These are phyloP conservation scores for Perognathus longimembris DNA, from an alignment of 2,113 vertebrate genomes.

Conservation along the genomic window DNA sequence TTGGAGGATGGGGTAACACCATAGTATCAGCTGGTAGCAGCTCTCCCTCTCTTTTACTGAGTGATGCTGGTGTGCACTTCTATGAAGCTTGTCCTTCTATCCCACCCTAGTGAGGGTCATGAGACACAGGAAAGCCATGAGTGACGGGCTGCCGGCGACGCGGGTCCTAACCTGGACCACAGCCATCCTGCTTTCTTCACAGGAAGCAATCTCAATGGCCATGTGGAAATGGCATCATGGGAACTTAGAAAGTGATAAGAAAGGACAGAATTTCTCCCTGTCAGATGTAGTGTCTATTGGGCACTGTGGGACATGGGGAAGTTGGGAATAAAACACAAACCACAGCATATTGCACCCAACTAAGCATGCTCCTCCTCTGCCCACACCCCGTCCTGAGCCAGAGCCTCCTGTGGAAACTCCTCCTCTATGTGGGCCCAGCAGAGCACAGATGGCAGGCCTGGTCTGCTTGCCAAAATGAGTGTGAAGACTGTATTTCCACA, in stretches of 20 bases:
- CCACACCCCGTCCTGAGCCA: not conserved
- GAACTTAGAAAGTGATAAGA: not conserved
- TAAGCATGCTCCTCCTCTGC: not conserved
- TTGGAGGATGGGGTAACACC: too few species aligned
- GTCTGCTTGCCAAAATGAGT: conserved; percentile 31
- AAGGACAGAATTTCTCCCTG: not conserved
- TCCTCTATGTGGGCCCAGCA: not conserved
- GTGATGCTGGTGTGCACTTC: fast-evolving
- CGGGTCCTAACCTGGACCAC: not conserved
- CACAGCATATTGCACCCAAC: not conserved
- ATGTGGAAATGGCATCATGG: fast-evolving
- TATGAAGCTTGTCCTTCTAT: not conserved
- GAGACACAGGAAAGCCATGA: not conserved
- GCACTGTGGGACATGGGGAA: not conserved
- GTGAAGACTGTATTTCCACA: conserved; percentile 33
- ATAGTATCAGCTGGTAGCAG: not conserved
- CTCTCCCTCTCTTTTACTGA: not conserved
- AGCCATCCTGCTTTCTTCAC: fast-evolving
- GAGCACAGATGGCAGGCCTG: not conserved
- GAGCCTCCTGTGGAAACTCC: not conserved
- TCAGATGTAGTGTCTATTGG: not conserved
- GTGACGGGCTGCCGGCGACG: not conserved
- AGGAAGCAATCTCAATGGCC: not conserved
- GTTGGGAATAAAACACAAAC: not conserved
- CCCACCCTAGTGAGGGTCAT: not conserved